Conservation (phyloP, 2,797 vertebrate species). For the Lophura swinhoii region DNA sequence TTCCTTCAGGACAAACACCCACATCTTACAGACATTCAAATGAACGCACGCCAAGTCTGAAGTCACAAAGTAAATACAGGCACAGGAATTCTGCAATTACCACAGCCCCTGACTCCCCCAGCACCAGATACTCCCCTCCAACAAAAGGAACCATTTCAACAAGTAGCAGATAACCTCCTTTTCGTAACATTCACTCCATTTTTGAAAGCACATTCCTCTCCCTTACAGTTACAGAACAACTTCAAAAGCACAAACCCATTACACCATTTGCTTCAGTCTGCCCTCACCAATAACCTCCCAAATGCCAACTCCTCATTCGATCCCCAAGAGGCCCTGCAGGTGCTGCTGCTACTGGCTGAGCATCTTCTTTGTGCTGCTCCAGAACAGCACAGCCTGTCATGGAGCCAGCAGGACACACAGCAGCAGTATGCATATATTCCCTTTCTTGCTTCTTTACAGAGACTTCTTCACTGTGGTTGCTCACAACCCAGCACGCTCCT, state of each 20-base stretch:
- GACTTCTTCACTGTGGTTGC: background rate
- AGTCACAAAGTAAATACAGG: background rate
- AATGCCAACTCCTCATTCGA: slow-evolving; percentile 54
- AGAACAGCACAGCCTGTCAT: background rate
- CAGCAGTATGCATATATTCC: background rate
- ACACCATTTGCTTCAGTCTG: slow-evolving; percentile 57
- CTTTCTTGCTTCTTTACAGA: background rate
- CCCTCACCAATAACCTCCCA: slow-evolving; percentile 62
- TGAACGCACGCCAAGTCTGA: background rate
- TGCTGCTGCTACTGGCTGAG: slow-evolving; percentile 36
- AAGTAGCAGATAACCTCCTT: slow-evolving; percentile 49
- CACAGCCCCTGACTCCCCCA: background rate
- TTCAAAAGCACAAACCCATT: slow-evolving; percentile 67
- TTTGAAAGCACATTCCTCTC: slow-evolving; percentile 57
- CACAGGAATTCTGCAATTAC: background rate
- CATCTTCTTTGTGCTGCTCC: slow-evolving; percentile 2
- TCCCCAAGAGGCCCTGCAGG: slow-evolving; percentile 56
- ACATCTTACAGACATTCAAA: background rate
- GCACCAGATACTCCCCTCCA: background rate
- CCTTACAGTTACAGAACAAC: slow-evolving; percentile 61
- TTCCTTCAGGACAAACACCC: background rate
- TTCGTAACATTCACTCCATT: slow-evolving; percentile 63
- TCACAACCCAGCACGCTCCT: background rate
- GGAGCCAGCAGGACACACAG: background rate
- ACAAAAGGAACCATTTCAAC: slow-evolving; percentile 30